Evolutionary conservation across 2,113 vertebrate species (phyloP).

Genomic region (Atrichornis clamosus): DNA sequence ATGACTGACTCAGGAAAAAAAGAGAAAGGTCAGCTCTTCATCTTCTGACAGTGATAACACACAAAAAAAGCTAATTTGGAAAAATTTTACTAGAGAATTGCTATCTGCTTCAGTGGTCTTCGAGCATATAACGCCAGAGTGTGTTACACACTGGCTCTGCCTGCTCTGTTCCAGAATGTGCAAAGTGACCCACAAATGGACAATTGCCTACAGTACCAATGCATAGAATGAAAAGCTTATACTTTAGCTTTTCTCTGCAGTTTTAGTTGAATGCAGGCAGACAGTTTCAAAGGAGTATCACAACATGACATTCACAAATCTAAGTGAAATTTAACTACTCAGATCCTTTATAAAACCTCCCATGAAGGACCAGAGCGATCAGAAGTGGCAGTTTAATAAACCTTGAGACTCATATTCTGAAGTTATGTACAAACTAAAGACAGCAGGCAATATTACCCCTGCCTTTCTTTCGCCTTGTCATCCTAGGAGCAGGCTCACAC

Average conservation of each 20-base stretch:
- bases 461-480: neutral
- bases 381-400: neutral
- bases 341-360: neutral
- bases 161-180: neutral
- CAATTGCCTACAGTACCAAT: neutral
- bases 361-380: neutral
- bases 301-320: neutral
- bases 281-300: neutral
- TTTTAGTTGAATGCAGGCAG: neutral
- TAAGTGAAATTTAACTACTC: neutral
- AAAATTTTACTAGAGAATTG: neutral
- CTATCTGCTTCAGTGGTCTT: neutral
- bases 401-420: neutral
- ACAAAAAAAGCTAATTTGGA: neutral
- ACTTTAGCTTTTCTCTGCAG: neutral
- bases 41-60: neutral
- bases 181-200: neutral
- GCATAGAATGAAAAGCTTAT: neutral
- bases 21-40: neutral
- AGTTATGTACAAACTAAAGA: neutral
- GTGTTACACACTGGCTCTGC: neutral
- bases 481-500: neutral
- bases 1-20: neutral
- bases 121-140: neutral
- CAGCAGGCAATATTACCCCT: neutral